phyloP scores from a whole-genome alignment of 2,888 invertebrate genomes.

The Caenorhabditis zanzibari region DNA sequence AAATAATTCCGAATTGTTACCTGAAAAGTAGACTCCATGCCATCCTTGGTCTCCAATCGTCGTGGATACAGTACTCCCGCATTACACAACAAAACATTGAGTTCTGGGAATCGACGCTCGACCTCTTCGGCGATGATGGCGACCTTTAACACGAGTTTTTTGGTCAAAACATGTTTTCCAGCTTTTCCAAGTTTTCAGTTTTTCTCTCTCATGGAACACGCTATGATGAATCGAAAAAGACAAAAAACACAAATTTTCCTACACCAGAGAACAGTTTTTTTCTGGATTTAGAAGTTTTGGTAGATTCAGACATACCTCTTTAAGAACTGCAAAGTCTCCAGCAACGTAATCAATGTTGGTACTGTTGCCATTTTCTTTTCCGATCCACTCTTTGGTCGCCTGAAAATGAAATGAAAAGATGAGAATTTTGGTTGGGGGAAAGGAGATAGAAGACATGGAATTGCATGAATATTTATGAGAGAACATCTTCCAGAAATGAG shows the following conservation, averaged over 20 bases:
- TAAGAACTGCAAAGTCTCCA: slow-evolving; percentile 78
- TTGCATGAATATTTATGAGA: slow-evolving; percentile 54
- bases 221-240: slow-evolving; percentile 43
- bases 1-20: slow-evolving; percentile 53
- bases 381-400: slow-evolving; percentile 69
- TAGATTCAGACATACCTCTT: slow-evolving; percentile 70
- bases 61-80: slow-evolving; percentile 79
- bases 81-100: slow-evolving; percentile 81
- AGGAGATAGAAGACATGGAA: slow-evolving; percentile 1
- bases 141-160: slow-evolving; percentile 71
- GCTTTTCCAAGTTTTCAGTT: slow-evolving; percentile 12
- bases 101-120: slow-evolving; percentile 76
- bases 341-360: slow-evolving; percentile 78
- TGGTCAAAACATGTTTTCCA: slow-evolving; percentile 51
- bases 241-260: slow-evolving; percentile 18
- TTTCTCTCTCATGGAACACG: not conserved
- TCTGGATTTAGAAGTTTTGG: not conserved
- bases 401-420: slow-evolving; percentile 50
- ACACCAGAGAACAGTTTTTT: slow-evolving; percentile 16
- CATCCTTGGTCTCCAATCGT: slow-evolving; percentile 77
- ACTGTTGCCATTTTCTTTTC: slow-evolving; percentile 69
- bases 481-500: slow-evolving; percentile 33
- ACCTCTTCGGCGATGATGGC: slow-evolving; percentile 79
- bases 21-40: slow-evolving; percentile 81
- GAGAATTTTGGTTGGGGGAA: not conserved